Conservation (phyloP, 2,888 invertebrate species). For the Chaitophorus viminalis region DNA sequence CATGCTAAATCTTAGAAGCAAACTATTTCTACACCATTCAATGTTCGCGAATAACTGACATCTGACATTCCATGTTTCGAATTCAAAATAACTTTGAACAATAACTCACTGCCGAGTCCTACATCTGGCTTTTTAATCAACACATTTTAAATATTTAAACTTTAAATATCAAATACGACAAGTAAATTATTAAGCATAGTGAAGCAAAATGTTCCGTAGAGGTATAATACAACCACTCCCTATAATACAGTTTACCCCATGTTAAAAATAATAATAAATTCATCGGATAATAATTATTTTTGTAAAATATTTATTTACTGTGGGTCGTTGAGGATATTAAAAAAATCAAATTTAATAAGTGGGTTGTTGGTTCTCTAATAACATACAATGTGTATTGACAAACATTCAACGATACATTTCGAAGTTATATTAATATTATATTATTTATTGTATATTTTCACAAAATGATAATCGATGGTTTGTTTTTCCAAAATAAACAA, state of each 20-base stretch:
- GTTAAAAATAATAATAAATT: neutral
- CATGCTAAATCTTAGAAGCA: neutral
- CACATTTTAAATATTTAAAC: constrained; percentile 17
- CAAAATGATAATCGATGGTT: too few relatives aligned
- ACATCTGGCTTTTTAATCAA: constrained; percentile 3
- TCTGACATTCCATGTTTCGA: neutral
- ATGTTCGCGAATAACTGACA: constrained; percentile 4
- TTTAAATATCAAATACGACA: neutral
- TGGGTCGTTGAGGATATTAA: neutral
- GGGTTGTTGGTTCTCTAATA: neutral
- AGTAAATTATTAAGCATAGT: neutral
- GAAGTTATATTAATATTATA: too few relatives aligned
- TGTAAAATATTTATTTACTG: neutral
- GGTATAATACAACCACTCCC: neutral
- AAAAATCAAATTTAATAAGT: neutral
- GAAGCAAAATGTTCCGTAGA: neutral
- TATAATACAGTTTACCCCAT: neutral
- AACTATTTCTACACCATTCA: neutral
- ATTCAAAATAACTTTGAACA: constrained; percentile 12
- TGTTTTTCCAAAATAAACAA: too few relatives aligned
- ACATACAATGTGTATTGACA: neutral
- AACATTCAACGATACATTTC: too few relatives aligned
- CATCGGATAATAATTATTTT: neutral
- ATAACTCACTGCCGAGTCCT: neutral
- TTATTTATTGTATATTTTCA: too few relatives aligned